Conservation (phyloP, 2,113 vertebrate genomes). For the Nothobranchius kuhntae region DNA sequence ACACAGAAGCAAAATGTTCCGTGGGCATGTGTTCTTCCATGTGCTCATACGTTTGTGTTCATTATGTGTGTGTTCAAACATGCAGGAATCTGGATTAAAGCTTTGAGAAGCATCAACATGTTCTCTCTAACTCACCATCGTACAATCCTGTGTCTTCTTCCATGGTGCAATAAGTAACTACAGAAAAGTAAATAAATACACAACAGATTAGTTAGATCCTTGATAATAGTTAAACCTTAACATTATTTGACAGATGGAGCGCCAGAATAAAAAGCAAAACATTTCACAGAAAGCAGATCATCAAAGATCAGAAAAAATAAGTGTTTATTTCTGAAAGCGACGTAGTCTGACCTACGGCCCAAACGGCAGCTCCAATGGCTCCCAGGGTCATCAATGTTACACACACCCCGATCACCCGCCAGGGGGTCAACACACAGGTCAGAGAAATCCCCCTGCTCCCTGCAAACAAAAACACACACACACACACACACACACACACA, state of each 20-base stretch:
- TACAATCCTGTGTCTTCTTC: constrained; percentile 80
- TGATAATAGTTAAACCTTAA: not conserved
- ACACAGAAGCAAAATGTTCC: too few relatives aligned
- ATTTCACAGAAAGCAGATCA: not conserved
- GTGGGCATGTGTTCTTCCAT: too few relatives aligned
- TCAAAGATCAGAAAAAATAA: not conserved
- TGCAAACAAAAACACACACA: constrained; percentile 47
- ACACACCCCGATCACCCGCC: constrained; percentile 67
- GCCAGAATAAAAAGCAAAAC: not conserved
- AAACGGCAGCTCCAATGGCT: constrained; percentile 76
- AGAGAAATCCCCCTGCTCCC: constrained; percentile 74
- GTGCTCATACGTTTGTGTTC: too few relatives aligned
- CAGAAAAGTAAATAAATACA: constrained; percentile 15
- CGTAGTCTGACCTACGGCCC: constrained; percentile 79
- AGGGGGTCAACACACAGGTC: constrained; percentile 76
- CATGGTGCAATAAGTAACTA: constrained; percentile 76
- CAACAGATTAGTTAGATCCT: not conserved
- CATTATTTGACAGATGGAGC: not conserved
- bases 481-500: constrained; percentile 12
- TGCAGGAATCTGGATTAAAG: not conserved
- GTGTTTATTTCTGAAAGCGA: not conserved
- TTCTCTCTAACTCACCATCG: constrained; percentile 72
- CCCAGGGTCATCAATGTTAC: constrained; percentile 74
- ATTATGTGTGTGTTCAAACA: not conserved
- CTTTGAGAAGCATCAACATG: not conserved